These are phyloP conservation scores for Tauraco erythrolophus DNA, from an alignment of 2,113 vertebrate genomes.

Conservation along the genomic window DNA sequence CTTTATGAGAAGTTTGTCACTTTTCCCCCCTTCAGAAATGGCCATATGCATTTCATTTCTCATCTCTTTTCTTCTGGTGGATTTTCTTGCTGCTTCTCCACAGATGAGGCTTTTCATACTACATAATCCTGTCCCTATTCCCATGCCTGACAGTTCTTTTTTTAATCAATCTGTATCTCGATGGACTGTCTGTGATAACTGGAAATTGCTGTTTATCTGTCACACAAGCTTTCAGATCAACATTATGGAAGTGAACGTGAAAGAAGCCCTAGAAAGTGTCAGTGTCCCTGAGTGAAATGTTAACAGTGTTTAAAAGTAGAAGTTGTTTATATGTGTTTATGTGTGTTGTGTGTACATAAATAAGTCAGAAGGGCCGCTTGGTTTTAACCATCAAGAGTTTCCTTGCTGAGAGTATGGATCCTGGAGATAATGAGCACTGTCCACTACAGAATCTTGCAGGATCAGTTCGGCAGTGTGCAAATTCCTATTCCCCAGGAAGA, in stretches of 20 bases:
- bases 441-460: not conserved
- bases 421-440: not conserved
- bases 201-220: not conserved
- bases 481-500: not conserved
- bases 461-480: not conserved
- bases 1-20: not conserved
- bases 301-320: not conserved
- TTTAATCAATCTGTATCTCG: not conserved
- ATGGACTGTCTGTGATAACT: not conserved
- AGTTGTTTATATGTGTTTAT: not conserved
- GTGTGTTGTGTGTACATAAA: not conserved
- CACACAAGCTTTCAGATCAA: not conserved
- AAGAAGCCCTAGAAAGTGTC: not conserved
- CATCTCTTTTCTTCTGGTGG: no score
- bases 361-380: not conserved
- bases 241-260: accelerated
- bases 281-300: accelerated
- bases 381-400: not conserved
- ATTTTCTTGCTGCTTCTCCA: not conserved
- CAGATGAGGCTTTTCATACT: not conserved
- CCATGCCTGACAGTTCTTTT: not conserved
- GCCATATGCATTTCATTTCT: not conserved
- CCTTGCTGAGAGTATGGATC: not conserved
- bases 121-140: not conserved
- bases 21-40: not conserved